Base-by-base conservation (phyloP, 1,140 invertebrate genomes). In the Radopholus similis region DNA sequence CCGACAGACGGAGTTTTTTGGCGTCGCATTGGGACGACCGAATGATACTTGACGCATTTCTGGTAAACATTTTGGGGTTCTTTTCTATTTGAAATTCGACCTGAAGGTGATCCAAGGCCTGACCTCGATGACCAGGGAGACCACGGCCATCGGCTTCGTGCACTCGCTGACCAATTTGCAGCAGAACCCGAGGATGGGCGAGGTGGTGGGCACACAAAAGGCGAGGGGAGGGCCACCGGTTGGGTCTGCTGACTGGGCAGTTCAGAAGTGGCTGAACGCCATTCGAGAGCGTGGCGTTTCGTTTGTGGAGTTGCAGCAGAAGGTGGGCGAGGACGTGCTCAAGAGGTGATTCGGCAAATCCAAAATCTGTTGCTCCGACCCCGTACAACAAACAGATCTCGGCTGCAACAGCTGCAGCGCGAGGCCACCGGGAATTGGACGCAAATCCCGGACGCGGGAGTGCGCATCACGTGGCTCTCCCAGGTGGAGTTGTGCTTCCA, bases 401-500 rank as follows among this genome's bases (percentile, higher is more conserved):
- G 73, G 2, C 60, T 77, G 59, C 69, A 78, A 58, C 74, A 71
- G 40, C 79, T 77, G 64, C 56, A 72, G 54, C 66, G 76, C 34
- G 60, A 59, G 9, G 71, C 76, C 79, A 70, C 54, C 68, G 78
- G 38, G 76, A 77, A 42, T 73, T 78, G 21, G 49, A 73, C 26
- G 72, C 79, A 18, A 66, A 78, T 63, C 72, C n/a, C n/a, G n/a
- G n/a, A 66, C n/a, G 76, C 76, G 8, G 64, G 58, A 4, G 63
- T 79, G 8, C n/a, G 67, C 18, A 77, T 78, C 21, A 69, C 76
- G 1, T 77, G 76, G 76, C 68, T 77, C 54, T 77, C 76, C 8
- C 58, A 70, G 57, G 76, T 78, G 76, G 63, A 78, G 51, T 64
- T 77, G 8, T 77, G 76, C 54, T 77, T 75, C 40, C 76, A 77